Base-by-base conservation (phyloP, 2,797 vertebrate species). In the Antrozous pallidus region DNA sequence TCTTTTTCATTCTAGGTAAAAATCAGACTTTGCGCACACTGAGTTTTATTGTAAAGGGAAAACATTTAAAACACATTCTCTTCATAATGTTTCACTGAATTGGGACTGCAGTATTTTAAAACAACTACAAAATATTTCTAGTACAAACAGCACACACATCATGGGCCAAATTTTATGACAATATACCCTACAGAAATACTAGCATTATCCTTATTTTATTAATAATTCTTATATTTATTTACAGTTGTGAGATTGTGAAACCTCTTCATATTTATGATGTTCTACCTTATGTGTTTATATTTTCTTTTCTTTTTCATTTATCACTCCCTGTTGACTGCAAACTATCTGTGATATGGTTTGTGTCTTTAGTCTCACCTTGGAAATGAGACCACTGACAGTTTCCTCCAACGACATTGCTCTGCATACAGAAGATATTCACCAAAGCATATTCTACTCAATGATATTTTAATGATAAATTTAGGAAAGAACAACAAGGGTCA, bases 391-490 rank as follows among this genome's bases (percentile, higher is more conserved):
- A 75, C 8, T 85, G 14, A 36, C 9, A 42, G 12, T 71, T 6
- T 56, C 10, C 49, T 61, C 85, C 82, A 96, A 36, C 36, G 8
- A 81, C 14, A 63, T 1, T n/a, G 5, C 10, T 81, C 28, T 79
- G 18, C 16, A 51, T 4, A 77, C 2, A 88, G 58, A 75, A 95
- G 26, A 69, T 45, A 73, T 12, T 77, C 14, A 78, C 14, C 28
- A 69, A 86, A 90, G 74, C 51, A 77, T 77, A 24, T 40, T 77
- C 24, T 63, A 73, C 1, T 40, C 4, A 89, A 36, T 83, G n/a
- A 69, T 67, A 67, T 77, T 54, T 69, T 74, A 96, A 85, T 90
- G 40, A 12, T 92, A 13, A 95, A 94, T 82, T 85, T 90, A 82
- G 3, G 10, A 58, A 85, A 92, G 20, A 58, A 85, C 10, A 74